Percentiles rank a stretch among this genome's conserved stretches.
Evolutionary conservation across 2,797 vertebrate genomes (phyloP).

Genomic region (Sebastes alutus): DNA sequence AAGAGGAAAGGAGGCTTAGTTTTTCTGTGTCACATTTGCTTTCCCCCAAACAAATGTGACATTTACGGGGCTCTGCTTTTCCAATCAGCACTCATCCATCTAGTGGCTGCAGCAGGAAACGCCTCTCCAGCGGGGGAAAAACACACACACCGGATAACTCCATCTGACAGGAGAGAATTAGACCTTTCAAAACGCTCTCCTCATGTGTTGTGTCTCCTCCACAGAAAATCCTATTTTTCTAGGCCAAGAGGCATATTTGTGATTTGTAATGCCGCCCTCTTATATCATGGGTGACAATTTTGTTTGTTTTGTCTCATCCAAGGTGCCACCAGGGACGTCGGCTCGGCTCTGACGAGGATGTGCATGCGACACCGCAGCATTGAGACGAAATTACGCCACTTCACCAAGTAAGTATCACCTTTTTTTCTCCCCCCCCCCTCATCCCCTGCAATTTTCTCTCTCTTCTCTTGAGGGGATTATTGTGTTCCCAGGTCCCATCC

Average conservation of each 20-base stretch:
- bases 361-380: conserved; percentile 99
- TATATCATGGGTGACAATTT: neutral
- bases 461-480: neutral
- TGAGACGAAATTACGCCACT: conserved; percentile 95
- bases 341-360: conserved; percentile 96
- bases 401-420: conserved; percentile 90
- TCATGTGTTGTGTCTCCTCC: neutral
- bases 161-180: conserved; percentile 11
- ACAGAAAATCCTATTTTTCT: neutral
- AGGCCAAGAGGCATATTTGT: neutral
- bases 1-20: neutral
- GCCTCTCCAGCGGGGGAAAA: neutral
- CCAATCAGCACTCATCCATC: conserved; percentile 2
- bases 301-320: conserved; percentile 50
- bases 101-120: conserved; percentile 43
- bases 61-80: conserved; percentile 11
- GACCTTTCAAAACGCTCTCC: conserved; percentile 6
- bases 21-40: conserved; percentile 28
- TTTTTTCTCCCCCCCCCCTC: neutral
- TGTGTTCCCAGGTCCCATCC: neutral
- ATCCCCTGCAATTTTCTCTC: neutral
- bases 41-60: conserved; percentile 44
- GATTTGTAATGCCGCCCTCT: neutral
- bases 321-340: conserved; percentile 96
- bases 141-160: neutral